phyloP scores from a whole-genome alignment of 2,113 vertebrate species.

The Clarias batrachus region DNA sequence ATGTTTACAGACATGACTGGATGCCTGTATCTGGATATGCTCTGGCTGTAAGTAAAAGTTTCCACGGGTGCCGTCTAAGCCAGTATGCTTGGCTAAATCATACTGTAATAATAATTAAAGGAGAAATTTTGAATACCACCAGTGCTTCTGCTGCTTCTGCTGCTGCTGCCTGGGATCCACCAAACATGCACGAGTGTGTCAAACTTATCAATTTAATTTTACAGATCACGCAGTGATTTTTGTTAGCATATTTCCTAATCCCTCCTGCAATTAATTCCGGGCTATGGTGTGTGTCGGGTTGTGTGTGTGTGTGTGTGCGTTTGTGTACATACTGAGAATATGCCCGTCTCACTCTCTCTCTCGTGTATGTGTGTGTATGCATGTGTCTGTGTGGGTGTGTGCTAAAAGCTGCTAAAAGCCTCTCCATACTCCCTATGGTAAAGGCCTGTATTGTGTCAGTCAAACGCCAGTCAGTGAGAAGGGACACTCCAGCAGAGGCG shows the following conservation, averaged over 20 bases:
- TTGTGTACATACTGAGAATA: background rate
- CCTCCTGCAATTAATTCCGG: background rate
- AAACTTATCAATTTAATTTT: background rate
- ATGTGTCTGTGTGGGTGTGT: constrained; percentile 26
- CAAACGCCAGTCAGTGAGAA: constrained; percentile 41
- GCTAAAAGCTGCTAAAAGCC: constrained; percentile 49
- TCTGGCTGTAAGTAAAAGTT: background rate
- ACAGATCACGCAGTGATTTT: background rate
- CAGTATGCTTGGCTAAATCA: background rate
- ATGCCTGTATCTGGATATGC: background rate
- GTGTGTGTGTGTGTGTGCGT: constrained; percentile 1
- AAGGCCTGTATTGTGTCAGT: constrained; percentile 51
- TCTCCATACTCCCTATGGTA: constrained; percentile 39
- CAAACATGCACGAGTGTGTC: background rate
- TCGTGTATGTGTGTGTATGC: constrained; percentile 24
- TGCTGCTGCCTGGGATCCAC: background rate
- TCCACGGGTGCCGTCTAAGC: background rate
- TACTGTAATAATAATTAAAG: background rate
- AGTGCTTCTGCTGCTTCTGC: background rate
- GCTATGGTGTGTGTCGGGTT: background rate
- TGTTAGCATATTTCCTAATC: background rate
- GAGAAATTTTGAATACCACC: background rate
- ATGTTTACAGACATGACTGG: background rate
- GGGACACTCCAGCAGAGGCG: constrained; percentile 30
- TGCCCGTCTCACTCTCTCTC: background rate